phyloP scores from a whole-genome alignment of 2,797 vertebrate species.

The Spinus olivaceus region DNA sequence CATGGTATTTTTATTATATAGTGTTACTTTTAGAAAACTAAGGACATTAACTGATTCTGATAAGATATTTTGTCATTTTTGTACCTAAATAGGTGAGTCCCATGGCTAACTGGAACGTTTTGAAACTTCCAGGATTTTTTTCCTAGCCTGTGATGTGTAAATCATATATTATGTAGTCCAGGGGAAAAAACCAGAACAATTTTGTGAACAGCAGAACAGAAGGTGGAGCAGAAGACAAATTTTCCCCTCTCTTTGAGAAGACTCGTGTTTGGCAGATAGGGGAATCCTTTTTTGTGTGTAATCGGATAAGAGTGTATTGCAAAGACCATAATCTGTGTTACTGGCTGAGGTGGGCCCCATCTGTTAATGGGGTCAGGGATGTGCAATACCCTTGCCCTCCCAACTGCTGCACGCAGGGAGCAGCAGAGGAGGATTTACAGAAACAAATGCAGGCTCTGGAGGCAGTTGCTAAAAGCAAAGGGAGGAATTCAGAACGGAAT shows the following conservation, averaged over 20 bases:
- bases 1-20: background rate
- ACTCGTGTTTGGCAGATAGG: background rate
- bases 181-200: fast-evolving
- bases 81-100: background rate
- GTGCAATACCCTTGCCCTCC: background rate
- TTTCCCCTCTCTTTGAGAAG: background rate
- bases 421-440: background rate
- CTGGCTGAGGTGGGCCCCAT: background rate
- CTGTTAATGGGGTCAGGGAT: background rate
- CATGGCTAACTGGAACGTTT: background rate
- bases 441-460: background rate
- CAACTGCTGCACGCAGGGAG: background rate
- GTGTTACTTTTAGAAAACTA: background rate
- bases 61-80: background rate
- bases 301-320: background rate
- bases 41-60: background rate
- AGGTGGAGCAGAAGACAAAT: background rate
- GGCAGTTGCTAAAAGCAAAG: background rate
- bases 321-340: background rate
- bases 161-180: background rate
- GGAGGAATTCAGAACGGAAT: background rate
- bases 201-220: background rate
- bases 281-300: background rate
- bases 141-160: background rate
- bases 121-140: background rate